Evolutionary conservation across 2,113 vertebrate genomes (phyloP), one percentile per base, ranked within the genome.

Genomic region (Turnix velox): DNA sequence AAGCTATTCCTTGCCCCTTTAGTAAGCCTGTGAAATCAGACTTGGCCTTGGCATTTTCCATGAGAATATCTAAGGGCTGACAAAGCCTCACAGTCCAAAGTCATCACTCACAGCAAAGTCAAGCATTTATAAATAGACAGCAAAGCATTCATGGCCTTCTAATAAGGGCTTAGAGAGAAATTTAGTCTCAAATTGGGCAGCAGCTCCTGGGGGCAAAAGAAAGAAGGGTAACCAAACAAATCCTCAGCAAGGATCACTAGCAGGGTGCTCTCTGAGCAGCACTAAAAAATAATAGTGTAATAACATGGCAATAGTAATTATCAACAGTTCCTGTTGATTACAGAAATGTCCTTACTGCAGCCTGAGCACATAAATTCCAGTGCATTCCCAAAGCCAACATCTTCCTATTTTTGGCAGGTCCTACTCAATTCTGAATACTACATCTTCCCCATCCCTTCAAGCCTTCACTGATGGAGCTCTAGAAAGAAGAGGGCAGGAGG

Each of bases 371-470:
- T 2, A 0, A n/a, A 19, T 15, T 22, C 13, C 23, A 30, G 24
- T 80, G 39, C 35, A 4, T 17, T 37, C 58, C 72, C 42, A 73
- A 54, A 63, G n/a, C 67, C 23, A 71, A 14, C 4, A 3, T 61
- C 43, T 61, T 69, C 58, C 51, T 96, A 2, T 31, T 84, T 94
- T 96, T 65, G 88, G 39, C 97, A 99, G 99, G 87, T 99, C 99
- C 45, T 98, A 99, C 93, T 99, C 99, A 8, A 98, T 99, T 91
- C 97, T 98, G 90, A 99, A 98, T 78, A 97, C 98, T 19, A 82
- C 98, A 2, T 96, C 97, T 48, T 97, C 98, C 18, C 96, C 97
- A 1, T 97, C 94, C 65, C 67, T 97, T 2, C 97, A 97, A 63
- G 94, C 97, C 13, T 96, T 98, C 24, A 95, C 97, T 16, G 99